Percentiles rank a stretch among this genome's conserved stretches.
Conservation (phyloP, 1,140 invertebrate species). For the Aphelinus atriplicis region DNA sequence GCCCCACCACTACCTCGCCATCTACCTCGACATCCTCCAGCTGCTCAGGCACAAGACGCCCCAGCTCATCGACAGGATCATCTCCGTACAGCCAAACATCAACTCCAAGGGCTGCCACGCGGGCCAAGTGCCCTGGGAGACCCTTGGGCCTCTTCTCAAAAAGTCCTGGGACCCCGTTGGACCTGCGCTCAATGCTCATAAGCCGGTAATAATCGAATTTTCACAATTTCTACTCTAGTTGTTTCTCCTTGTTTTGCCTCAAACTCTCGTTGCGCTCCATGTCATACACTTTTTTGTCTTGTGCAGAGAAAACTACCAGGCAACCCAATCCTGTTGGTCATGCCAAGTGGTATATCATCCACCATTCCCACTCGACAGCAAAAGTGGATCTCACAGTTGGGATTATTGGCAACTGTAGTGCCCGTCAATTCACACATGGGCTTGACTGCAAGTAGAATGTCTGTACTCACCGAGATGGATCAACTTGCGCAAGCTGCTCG, state of each 20-base stretch:
- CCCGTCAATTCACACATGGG: slow-evolving; percentile 70
- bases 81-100: slow-evolving; percentile 65
- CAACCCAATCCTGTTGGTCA: slow-evolving; percentile 77
- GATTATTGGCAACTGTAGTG: slow-evolving; percentile 76
- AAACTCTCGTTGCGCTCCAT: not conserved
- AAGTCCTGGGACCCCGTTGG: slow-evolving; percentile 81
- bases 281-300: slow-evolving; percentile 26
- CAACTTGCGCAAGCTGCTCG: slow-evolving; percentile 76
- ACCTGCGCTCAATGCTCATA: slow-evolving; percentile 67
- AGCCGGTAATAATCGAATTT: slow-evolving; percentile 64
- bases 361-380: slow-evolving; percentile 69
- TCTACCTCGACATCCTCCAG: slow-evolving; percentile 84
- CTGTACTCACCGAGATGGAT: slow-evolving; percentile 72
- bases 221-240: too few relatives aligned
- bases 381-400: slow-evolving; percentile 77
- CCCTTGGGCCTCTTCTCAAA: slow-evolving; percentile 75
- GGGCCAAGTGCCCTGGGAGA: slow-evolving; percentile 67
- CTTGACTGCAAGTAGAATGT: slow-evolving; percentile 62
- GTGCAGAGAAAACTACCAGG: slow-evolving; percentile 76
- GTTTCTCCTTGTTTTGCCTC: not conserved
- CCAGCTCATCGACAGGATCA: slow-evolving; percentile 80
- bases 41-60: slow-evolving; percentile 81
- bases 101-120: slow-evolving; percentile 58
- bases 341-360: slow-evolving; percentile 67
- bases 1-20: slow-evolving; percentile 74